These are phyloP conservation scores for Drosophila kohkoa DNA, from an alignment of 1,140 invertebrate species.

Conservation along the genomic window DNA sequence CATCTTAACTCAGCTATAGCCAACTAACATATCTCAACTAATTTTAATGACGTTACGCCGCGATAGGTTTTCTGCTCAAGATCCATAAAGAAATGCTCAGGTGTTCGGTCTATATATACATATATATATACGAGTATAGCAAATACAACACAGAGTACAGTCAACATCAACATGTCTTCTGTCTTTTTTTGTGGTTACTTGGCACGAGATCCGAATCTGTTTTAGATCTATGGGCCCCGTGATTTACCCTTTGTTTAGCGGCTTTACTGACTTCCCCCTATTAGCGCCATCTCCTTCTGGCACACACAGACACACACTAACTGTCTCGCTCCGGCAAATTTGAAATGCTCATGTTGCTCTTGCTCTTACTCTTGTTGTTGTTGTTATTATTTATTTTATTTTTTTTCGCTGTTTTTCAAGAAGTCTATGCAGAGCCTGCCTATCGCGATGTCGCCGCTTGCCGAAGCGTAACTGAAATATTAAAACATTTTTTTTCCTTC, in stretches of 20 bases:
- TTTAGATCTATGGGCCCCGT: conserved; percentile 53
- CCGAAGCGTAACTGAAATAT: conserved; percentile 84
- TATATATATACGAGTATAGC: background rate
- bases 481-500: conserved; percentile 72
- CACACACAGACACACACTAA: background rate
- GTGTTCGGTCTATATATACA: conserved; percentile 54
- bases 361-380: background rate
- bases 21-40: conserved; percentile 50
- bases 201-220: conserved; percentile 70
- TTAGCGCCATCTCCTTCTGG: conserved; percentile 14
- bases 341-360: conserved; percentile 48
- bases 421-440: conserved; percentile 63
- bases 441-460: conserved; percentile 80
- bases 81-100: conserved; percentile 83
- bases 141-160: conserved; percentile 36
- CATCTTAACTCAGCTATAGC: conserved; percentile 58
- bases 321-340: conserved; percentile 40
- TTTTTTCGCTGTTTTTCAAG: conserved; percentile 54
- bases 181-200: conserved; percentile 60
- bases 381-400: too few species aligned
- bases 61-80: conserved; percentile 81
- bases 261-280: conserved; percentile 32
- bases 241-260: conserved; percentile 71
- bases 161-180: conserved; percentile 16
- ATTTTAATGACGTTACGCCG: conserved; percentile 84